Percentiles rank a stretch among this genome's conserved stretches.
phyloP scores from a whole-genome alignment of 2,797 vertebrate species.

The Cynodonichthys magdalenae region DNA sequence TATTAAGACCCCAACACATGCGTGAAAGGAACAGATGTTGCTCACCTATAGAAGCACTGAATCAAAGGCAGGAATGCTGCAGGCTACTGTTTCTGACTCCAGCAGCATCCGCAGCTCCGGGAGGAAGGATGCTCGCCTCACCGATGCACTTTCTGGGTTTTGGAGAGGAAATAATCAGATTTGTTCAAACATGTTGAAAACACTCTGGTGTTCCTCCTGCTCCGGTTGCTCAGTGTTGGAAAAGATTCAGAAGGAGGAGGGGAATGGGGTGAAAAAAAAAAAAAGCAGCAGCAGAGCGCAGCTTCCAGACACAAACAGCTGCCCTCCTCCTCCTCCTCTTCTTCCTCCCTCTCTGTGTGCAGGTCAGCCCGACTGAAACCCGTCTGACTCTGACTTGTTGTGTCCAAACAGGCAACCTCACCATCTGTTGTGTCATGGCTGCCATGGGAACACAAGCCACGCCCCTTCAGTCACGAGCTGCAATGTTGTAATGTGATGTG shows the following conservation, averaged over 20 bases:
- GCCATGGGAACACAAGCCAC: constrained; percentile 62
- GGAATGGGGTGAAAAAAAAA: too few relatives aligned
- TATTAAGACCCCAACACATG: constrained; percentile 25
- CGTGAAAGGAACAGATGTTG: constrained; percentile 37
- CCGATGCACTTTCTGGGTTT: constrained; percentile 15
- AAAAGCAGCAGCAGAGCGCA: constrained; percentile 46
- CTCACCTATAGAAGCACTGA: constrained; percentile 64
- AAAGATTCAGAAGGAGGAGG: constrained; percentile 18
- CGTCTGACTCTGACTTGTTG: constrained; percentile 53
- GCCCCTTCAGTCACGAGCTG: constrained; percentile 39
- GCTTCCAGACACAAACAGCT: constrained; percentile 62
- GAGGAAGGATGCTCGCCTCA: constrained; percentile 24
- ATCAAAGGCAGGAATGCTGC: constrained; percentile 49
- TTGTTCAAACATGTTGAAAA: not conserved
- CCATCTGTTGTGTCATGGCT: constrained; percentile 73
- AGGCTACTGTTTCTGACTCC: constrained; percentile 54
- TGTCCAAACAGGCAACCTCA: constrained; percentile 53
- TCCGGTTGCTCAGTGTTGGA: constrained; percentile 11
- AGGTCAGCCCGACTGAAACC: constrained; percentile 70
- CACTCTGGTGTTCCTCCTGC: constrained; percentile 4
- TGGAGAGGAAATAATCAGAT: constrained; percentile 8
- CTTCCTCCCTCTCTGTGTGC: constrained; percentile 40
- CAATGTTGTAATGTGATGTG: constrained; percentile 6
- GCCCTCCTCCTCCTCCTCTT: constrained; percentile 17
- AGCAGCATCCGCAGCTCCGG: constrained; percentile 53